A percentile compares a stretch with the other conserved stretches of the same genome.
Conservation (phyloP, 2,113 vertebrate species). For the Apteryx mantelli region DNA sequence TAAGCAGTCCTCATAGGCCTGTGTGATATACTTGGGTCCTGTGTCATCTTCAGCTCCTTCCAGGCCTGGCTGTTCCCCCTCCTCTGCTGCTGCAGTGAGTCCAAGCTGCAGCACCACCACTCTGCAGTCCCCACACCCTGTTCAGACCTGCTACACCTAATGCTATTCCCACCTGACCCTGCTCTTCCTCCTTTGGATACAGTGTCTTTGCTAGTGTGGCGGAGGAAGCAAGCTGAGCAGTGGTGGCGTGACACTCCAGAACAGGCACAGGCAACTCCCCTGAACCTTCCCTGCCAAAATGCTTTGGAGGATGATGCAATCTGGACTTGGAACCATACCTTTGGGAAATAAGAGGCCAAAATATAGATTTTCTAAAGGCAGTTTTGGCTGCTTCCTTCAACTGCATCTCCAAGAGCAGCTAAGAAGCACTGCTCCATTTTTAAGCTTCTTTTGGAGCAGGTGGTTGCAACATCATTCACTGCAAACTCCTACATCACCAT, state of each 20-base stretch:
- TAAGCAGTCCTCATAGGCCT: neutral
- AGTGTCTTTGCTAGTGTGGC: too few species aligned
- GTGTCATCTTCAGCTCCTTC: neutral
- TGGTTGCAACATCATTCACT: neutral
- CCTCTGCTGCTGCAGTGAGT: neutral
- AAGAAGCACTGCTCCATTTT: neutral
- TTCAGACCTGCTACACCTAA: rapidly evolving
- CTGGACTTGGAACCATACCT: neutral
- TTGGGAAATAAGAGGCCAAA: neutral
- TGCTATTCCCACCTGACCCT: neutral
- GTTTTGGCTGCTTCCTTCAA: neutral
- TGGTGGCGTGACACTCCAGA: neutral
- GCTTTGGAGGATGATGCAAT: neutral
- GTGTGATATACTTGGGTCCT: neutral
- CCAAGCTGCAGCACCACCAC: neutral
- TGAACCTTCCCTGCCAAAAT: neutral
- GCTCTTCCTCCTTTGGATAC: neutral
- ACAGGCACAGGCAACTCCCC: neutral
- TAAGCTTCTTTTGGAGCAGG: neutral
- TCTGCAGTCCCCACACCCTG: rapidly evolving
- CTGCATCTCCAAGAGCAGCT: neutral
- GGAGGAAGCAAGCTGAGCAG: rapidly evolving
- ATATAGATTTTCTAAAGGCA: neutral
- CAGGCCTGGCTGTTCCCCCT: neutral
- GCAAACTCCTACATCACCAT: neutral